Evolutionary conservation across 2,113 vertebrate genomes (phyloP), one percentile per base, ranked within the genome.

Genomic region (Mustela lutreola): DNA sequence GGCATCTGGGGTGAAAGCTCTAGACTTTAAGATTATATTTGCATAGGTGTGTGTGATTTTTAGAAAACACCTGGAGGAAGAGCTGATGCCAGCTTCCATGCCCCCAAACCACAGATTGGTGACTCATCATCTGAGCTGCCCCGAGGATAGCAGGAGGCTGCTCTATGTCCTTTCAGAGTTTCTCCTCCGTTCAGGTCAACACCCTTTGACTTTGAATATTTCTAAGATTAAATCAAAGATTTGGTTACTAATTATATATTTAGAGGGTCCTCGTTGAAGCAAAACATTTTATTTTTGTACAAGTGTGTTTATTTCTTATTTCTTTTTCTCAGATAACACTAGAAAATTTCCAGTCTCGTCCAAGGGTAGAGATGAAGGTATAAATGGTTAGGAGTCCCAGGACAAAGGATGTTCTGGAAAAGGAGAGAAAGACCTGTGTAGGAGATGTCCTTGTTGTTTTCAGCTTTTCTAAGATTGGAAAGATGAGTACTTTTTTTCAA

Each of bases 1-100:
- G 14, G 5, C 22, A 65, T 76, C 26, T n/a, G 63, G 26, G 21
- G 50, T 58, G 63, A 56, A 63, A 89, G 31, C 15, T 39, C 16
- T 67, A 33, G n/a, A 48, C 9, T n/a, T 82, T 33, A n/a, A 60
- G 31, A 53, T 42, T 39, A 2, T 63, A 91, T 95, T 93, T 96
- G 48, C 82, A 95, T 53, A 81, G 63, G 24, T 67, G 15, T 56
- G n/a, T 88, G 78, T 88, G 63, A 58, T 60, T 88, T 92, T 76
- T 50, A 96, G 86, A 56, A 76, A 89, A 93, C 60, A 94, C 33
- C 78, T 81, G 81, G 89, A 93, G 62, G 45, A 62, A 79, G 16
- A 48, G 48, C 39, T 48, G 73, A 50, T 48, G 58, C 10, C 16
- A 45, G 60, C 62, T 67, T 81, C 33, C 24, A 31, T 4, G 22